Conservation (phyloP, 1,140 invertebrate species). For the Whitmania pigra region DNA sequence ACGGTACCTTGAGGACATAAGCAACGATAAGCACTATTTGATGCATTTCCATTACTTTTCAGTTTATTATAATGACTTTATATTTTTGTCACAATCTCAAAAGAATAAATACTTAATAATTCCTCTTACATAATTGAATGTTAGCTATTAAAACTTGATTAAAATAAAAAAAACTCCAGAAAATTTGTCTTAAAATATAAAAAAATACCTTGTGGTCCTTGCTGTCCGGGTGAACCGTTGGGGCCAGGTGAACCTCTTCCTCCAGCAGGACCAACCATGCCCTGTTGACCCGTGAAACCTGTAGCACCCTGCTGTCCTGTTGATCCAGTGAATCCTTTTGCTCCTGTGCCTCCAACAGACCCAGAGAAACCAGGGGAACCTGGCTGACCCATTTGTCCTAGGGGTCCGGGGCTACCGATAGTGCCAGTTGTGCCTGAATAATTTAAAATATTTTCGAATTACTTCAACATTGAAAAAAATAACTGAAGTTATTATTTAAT, state of each 20-base stretch:
- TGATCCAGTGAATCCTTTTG: not conserved
- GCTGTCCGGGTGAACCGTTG: not conserved
- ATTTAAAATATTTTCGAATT: not conserved
- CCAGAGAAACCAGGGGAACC: slow-evolving; percentile 14
- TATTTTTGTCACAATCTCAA: too few species aligned
- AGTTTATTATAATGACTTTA: too few species aligned
- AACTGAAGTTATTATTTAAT: not conserved
- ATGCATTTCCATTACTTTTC: too few species aligned
- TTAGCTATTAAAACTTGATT: too few species aligned
- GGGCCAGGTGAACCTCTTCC: slow-evolving; percentile 7
- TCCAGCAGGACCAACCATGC: slow-evolving; percentile 3
- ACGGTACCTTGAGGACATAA: slow-evolving; percentile 16
- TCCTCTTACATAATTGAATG: too few species aligned
- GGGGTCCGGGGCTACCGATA: not conserved
- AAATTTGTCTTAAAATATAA: too few species aligned
- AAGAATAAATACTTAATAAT: too few species aligned
- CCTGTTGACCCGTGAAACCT: not conserved
- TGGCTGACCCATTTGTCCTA: not conserved
- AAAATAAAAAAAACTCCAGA: too few species aligned
- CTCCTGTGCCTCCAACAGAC: slow-evolving; percentile 4
- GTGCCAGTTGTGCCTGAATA: not conserved
- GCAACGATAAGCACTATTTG: slow-evolving; percentile 7
- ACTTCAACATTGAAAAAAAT: not conserved
- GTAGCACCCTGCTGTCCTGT: not conserved
- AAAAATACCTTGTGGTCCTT: slow-evolving; percentile 3